Base-by-base conservation (phyloP, 2,797 vertebrate genomes). In the Scyliorhinus canicula region DNA sequence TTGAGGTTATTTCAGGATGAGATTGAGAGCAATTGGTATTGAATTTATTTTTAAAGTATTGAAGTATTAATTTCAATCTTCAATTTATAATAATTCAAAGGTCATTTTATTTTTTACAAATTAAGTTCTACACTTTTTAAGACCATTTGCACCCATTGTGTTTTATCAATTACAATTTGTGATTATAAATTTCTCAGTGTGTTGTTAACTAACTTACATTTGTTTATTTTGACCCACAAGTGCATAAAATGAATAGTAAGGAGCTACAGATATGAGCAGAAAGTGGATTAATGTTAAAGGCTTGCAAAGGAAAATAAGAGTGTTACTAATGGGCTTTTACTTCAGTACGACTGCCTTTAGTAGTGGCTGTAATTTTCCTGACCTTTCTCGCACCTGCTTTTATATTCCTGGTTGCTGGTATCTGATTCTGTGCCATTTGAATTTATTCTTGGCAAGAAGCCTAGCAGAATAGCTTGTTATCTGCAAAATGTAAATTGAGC, bases 311-410 rank as follows among this genome's bases (percentile, higher is more conserved):
- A 74, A 71, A 69, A 19, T 40, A 4, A 47, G 52, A 44, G 26
- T 91, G 26, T 94, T 50, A 93, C 63, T 69, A 14, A 31, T 31
- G 40, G 31, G 28, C 52, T 52, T 47, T 93, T 69, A 31, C 63
- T n/a, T 74, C 67, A 94, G 24, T 71, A 7, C 12, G 19, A 60
- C 4, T 35, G 65, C 55, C 26, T 19, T 50, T 4, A 31, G 16
- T 74, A 47, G 47, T 71, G 26, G 88, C n/a, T 60, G n/a, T 26
- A 9, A 50, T 91, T 91, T 65, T 31, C 14, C 44, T 94, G 93
- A 74, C 47, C 31, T 71, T 94, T 69, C 67, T 8, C 35, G 93
- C 44, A 94, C 57, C 67, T 74, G 67, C 67, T 94, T 94, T 94
- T 71, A 50, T 94, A 52, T 52, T 74, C 19, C 67, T 71, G 67